Evolutionary conservation across 2,113 vertebrate species (phyloP).

Genomic region (Chlorocebus sabaeus): DNA sequence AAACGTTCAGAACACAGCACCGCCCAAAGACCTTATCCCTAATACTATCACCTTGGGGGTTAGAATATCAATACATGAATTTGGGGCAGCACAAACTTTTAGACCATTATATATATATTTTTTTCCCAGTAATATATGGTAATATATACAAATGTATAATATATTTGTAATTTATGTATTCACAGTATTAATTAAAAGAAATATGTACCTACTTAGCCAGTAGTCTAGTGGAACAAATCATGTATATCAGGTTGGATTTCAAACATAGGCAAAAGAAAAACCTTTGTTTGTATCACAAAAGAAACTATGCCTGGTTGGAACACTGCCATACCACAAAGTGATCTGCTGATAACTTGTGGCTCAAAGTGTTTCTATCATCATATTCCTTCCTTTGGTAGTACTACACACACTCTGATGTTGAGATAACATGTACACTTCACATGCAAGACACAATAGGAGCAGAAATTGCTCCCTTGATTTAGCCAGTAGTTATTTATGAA

Average conservation of each 20-base stretch:
- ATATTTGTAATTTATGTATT: not conserved
- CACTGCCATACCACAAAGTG: not conserved
- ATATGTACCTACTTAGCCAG: not conserved
- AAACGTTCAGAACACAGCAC: not conserved
- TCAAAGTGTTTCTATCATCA: conserved; percentile 31
- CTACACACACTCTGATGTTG: not conserved
- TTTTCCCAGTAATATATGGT: not conserved
- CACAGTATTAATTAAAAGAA: not conserved
- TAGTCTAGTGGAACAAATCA: not conserved
- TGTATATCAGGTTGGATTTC: not conserved
- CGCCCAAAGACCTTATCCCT: not conserved
- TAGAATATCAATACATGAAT: not conserved
- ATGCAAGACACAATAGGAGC: not conserved
- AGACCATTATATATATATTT: not conserved
- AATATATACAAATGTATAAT: not conserved
- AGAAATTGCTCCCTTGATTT: conserved; percentile 29
- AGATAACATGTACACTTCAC: conserved; percentile 17
- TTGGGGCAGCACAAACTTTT: not conserved
- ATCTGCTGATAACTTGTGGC: conserved; percentile 28
- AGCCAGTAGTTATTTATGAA: conserved; percentile 50
- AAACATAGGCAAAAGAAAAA: not conserved
- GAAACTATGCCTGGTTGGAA: not conserved
- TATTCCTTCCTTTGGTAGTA: not conserved
- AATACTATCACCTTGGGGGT: not conserved
- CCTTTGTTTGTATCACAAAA: conserved; percentile 37